Percentiles rank a stretch among this genome's conserved stretches.
These are phyloP conservation scores for Phainopepla nitens DNA, from an alignment of 2,113 vertebrate species.

Conservation along the genomic window DNA sequence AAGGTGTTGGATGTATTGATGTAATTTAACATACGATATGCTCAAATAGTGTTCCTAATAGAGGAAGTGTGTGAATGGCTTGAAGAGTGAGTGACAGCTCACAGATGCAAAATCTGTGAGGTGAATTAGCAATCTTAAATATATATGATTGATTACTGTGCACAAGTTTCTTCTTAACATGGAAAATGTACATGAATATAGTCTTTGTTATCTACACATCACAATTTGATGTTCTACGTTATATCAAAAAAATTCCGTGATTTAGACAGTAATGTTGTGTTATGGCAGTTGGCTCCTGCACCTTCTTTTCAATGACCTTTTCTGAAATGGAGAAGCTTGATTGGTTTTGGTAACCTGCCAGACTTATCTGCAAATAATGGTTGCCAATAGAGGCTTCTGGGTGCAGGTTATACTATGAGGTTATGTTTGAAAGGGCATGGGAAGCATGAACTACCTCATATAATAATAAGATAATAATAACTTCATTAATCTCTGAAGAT, in stretches of 20 bases:
- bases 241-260: not conserved
- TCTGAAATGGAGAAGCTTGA: not conserved
- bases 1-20: not conserved
- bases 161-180: not conserved
- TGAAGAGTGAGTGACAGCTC: not conserved
- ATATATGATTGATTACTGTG: not conserved
- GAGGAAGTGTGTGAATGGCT: rapidly evolving
- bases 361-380: not conserved
- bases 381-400: not conserved
- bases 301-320: not conserved
- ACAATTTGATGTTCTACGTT: not conserved
- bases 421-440: not conserved
- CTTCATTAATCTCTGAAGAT: not conserved
- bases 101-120: not conserved
- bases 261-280: not conserved
- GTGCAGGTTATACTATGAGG: not conserved
- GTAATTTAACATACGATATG: not conserved
- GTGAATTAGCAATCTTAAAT: not conserved
- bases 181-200: not conserved
- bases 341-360: not conserved
- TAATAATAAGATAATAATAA: not conserved
- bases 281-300: not conserved
- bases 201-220: not conserved
- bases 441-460: not conserved
- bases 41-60: not conserved